Base-by-base conservation (phyloP, 2,113 vertebrate genomes). In the Sebastes fasciatus region DNA sequence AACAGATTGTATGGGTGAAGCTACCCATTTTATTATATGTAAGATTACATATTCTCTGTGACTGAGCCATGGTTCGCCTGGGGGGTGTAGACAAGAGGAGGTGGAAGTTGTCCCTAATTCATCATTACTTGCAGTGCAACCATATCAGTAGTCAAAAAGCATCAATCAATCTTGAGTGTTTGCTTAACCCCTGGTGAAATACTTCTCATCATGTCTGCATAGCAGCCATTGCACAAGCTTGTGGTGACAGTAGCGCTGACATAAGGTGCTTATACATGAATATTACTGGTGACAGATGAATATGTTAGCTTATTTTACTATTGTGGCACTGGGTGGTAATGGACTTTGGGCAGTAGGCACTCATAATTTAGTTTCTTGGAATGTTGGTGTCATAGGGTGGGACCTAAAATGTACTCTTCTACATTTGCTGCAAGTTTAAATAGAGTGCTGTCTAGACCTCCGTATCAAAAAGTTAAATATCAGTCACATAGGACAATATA, bases 101-200 rank as follows among this genome's bases (percentile, higher is more conserved):
- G 67, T 46, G 14, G 23, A 72, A 69, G 57, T 74, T 82, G 80
- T 68, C 75, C 68, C 64, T 21, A 82, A 86, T 77, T 77, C 72
- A 77, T 84, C 75, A 84, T 89, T 77, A 86, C 64, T 70, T 78
- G 74, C 63, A 77, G 65, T 68, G 77, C 16, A 61, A 68, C 63
- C 72, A 19, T 21, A 87, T 81, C 61, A 61, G 77, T 54, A 55
- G 79, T 86, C 85, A 87, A 66, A 82, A 80, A 60, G 55, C 76
- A 89, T 89, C 72, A 85, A 69, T 88, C 82, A 65, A 67, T 87
- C 76, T 64, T 5, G 43, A 60, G 63, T 77, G 61, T 78, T 79
- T 83, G 57, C 73, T 63, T 73, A 83, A 85, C 74, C 46, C 64
- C 48, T 66, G 49, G 71, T 83, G 55, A 82, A 85, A 83, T 34